phyloP scores from a whole-genome alignment of 2,797 vertebrate species.

The Nasua narica region DNA sequence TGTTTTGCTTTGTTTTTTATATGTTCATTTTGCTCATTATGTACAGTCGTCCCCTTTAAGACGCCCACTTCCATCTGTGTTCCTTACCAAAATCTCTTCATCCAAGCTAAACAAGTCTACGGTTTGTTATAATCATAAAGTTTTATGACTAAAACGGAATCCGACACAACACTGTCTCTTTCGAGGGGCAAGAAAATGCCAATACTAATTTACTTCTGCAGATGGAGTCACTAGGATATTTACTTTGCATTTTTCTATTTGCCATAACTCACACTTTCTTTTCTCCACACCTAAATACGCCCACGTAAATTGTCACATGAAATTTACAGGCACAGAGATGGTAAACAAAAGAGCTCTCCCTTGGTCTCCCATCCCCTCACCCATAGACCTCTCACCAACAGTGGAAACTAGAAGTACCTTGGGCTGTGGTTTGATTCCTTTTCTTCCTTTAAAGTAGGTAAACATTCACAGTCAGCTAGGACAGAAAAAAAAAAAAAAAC shows the following conservation, averaged over 20 bases:
- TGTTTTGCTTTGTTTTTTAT: neutral
- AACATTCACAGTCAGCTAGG: slow-evolving; percentile 81
- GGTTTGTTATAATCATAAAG: neutral
- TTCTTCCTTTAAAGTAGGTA: slow-evolving; percentile 87
- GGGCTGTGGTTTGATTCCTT: slow-evolving; percentile 82
- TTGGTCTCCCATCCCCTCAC: accelerated
- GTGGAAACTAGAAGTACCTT: slow-evolving; percentile 77
- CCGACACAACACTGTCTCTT: neutral
- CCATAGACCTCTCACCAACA: neutral
- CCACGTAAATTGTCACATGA: neutral
- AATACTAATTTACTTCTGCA: neutral
- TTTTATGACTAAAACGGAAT: neutral
- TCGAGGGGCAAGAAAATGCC: neutral
- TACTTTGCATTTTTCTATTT: neutral
- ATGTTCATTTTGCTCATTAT: neutral
- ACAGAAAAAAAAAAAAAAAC: slow-evolving; percentile 51
- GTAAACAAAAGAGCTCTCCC: accelerated
- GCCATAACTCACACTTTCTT: neutral
- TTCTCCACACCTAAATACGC: neutral
- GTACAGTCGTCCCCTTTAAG: neutral
- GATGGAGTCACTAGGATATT: neutral
- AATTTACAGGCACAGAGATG: neutral
- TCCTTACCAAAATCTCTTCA: neutral
- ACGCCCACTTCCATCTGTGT: neutral
- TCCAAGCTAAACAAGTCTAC: neutral